Conservation (phyloP, 1,140 invertebrate species). For the Spodoptera frugiperda region DNA sequence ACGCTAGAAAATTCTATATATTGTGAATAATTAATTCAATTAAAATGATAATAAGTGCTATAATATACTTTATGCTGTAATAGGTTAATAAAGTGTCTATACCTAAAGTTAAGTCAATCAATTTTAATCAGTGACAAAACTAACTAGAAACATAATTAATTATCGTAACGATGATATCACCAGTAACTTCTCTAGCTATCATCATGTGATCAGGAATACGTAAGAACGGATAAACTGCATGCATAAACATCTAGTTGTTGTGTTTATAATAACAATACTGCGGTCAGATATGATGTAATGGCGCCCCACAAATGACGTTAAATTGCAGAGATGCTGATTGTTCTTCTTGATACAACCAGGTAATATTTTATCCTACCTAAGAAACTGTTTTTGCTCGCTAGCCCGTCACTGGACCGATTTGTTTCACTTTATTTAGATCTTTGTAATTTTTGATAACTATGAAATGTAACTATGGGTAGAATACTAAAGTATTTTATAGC, state of each 20-base stretch:
- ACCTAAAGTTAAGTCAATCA: too few relatives aligned
- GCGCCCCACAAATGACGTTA: constrained; percentile 3
- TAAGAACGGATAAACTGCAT: neutral
- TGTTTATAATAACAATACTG: constrained; percentile 24
- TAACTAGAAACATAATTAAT: too few relatives aligned
- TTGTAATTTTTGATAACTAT: neutral
- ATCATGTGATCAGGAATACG: neutral
- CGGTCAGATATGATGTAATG: constrained; percentile 16
- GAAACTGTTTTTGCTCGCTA: neutral
- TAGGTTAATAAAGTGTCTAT: too few relatives aligned
- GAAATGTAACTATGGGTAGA: neutral
- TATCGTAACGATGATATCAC: too few relatives aligned
- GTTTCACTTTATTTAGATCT: neutral
- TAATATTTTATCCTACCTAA: constrained; percentile 10
- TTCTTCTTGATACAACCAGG: neutral
- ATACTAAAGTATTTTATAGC: too few relatives aligned
- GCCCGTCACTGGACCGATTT: neutral
- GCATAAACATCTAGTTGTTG: constrained; percentile 6
- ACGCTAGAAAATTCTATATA: too few relatives aligned
- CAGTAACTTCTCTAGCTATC: neutral
- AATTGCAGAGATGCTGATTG: constrained; percentile 19
- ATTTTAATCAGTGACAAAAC: too few relatives aligned
- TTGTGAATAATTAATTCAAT: too few relatives aligned
- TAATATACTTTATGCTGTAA: too few relatives aligned
- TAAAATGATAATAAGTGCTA: too few relatives aligned